Conservation (phyloP, 2,888 invertebrate species). For the Euphydryas editha region DNA sequence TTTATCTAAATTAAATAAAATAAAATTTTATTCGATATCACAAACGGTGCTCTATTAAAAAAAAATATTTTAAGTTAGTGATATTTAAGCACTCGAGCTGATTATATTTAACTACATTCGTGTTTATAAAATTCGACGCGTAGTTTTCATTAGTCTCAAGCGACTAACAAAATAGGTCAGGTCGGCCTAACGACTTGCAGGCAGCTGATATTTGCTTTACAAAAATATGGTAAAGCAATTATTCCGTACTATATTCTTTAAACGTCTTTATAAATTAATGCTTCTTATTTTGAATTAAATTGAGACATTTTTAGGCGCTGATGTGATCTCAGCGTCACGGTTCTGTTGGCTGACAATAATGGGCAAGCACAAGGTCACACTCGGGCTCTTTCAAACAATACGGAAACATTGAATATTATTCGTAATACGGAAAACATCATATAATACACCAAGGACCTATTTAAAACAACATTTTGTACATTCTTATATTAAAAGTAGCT, state of each 20-base stretch:
- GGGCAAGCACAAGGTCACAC: neutral
- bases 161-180: constrained; percentile 19
- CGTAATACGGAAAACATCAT: neutral
- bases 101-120: neutral
- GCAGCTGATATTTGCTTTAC: constrained; percentile 11
- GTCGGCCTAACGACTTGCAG: constrained; percentile 22
- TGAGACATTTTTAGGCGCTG: neutral
- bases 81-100: neutral
- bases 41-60: too few species aligned
- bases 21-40: too few species aligned
- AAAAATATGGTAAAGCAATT: neutral
- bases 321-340: neutral
- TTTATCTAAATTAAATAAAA: too few species aligned
- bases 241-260: constrained; percentile 5
- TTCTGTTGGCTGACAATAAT: constrained; percentile 1
- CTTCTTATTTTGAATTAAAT: neutral
- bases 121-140: neutral
- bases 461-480: neutral
- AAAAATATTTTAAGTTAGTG: neutral
- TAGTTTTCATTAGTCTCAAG: constrained; percentile 11
- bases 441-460: constrained; percentile 1
- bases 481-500: neutral
- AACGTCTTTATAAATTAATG: neutral
- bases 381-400: neutral
- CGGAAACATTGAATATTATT: constrained; percentile 3